Evolutionary conservation across 2,797 vertebrate genomes (phyloP), one percentile per base, ranked within the genome.

Genomic region (Channallabes apus): DNA sequence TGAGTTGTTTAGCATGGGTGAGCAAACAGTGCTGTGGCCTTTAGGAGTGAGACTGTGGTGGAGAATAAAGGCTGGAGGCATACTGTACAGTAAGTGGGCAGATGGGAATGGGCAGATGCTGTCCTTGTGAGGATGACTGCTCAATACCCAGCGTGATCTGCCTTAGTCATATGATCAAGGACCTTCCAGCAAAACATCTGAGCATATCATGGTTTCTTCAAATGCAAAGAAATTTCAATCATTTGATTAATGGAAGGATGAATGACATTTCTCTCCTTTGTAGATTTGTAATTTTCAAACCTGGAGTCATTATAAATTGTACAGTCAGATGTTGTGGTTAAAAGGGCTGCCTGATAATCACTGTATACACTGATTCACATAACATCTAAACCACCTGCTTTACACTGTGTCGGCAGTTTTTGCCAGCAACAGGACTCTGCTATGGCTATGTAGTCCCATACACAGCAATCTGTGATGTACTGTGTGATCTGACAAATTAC

Each of bases 41-140:
- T 84, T 29, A 68, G 24, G 68, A 86, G 29, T 59, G 17, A 61
- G 14, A 84, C n/a, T 65, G 76, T 46, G 17, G 32, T 73, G 18
- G 67, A 46, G 9, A 79, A 67, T 61, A 82, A 72, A 84, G 73
- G 41, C 85, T 86, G 8, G 17, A 69, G 81, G 88, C 81, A 65
- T 1, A 35, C 35, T 35, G n/a, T n/a, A n/a, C n/a, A n/a, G 35
- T 35, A 85, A 79, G 9, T 59, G 65, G 58, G 84, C 88, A 88
- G 86, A 89, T 88, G 88, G 88, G 18, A 85, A 86, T 22, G 81
- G 83, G 86, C 89, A 90, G 86, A 90, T 89, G 87, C 69, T 86
- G 77, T 86, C 64, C 84, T 38, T 78, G 54, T 71, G 41, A 87
- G 80, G 79, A 85, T 80, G 80, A 69, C 59, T 85, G 84, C 87